Percentiles rank a stretch among this genome's conserved stretches.
Conservation (phyloP, 2,888 invertebrate species). For the Agrochola lota region DNA sequence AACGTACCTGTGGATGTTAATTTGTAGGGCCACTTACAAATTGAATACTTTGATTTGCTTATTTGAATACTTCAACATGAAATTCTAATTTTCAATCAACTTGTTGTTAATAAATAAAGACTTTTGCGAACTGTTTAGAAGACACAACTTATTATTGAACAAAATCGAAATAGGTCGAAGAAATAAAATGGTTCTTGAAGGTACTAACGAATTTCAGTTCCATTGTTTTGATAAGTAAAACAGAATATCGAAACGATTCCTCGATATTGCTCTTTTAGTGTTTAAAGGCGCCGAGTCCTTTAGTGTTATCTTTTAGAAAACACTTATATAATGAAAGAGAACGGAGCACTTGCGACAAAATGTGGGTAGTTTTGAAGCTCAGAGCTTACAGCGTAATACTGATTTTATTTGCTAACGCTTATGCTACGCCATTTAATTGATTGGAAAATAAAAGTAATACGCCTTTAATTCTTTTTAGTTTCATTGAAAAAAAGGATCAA, state of each 20-base stretch:
- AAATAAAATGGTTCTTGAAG: constrained; percentile 33
- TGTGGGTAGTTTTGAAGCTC: constrained; percentile 46
- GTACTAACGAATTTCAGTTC: constrained; percentile 15
- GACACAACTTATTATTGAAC: constrained; percentile 1
- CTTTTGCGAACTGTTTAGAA: constrained; percentile 14
- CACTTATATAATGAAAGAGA: constrained; percentile 63
- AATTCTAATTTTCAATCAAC: neutral
- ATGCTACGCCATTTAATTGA: constrained; percentile 50
- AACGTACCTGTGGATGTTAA: neutral
- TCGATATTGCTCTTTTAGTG: constrained; percentile 55
- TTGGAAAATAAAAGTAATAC: constrained; percentile 30
- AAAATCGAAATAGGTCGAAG: constrained; percentile 28
- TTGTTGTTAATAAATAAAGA: neutral
- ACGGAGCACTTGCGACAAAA: constrained; percentile 38
- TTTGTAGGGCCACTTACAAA: neutral
- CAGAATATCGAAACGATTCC: constrained; percentile 41
- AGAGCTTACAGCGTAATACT: constrained; percentile 36
- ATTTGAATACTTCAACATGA: neutral
- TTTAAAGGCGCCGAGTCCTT: constrained; percentile 45
- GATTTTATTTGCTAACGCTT: constrained; percentile 46
- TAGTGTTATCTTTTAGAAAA: constrained; percentile 62
- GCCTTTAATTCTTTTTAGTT: constrained; percentile 2
- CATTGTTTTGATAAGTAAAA: constrained; percentile 47
- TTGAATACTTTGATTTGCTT: neutral
- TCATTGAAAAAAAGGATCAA: neutral